phyloP scores from a whole-genome alignment of 2,888 invertebrate species.

The Melanargia galathea region DNA sequence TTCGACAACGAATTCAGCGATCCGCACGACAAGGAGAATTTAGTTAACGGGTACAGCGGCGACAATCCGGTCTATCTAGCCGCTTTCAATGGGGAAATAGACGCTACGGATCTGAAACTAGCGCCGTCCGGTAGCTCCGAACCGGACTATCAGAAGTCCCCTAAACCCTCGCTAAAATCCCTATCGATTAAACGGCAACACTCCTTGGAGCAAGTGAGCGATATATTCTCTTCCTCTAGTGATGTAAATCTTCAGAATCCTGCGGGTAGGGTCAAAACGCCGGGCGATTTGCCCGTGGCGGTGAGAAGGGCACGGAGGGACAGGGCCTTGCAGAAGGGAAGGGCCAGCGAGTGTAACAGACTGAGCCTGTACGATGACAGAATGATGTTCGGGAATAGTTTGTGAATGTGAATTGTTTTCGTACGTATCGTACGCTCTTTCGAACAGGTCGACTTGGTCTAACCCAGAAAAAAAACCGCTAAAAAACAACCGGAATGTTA shows the following conservation, averaged over 20 bases:
- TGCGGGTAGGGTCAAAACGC: constrained; percentile 89
- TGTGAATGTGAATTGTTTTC: constrained; percentile 49
- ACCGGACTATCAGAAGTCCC: constrained; percentile 56
- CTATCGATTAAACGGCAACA: constrained; percentile 82
- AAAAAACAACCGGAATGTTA: not conserved
- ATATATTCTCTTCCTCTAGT: constrained; percentile 87
- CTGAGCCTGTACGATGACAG: constrained; percentile 94
- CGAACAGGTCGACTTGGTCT: not conserved
- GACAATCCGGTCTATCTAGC: constrained; percentile 75
- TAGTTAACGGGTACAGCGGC: constrained; percentile 63
- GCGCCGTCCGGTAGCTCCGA: constrained; percentile 44
- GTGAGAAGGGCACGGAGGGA: constrained; percentile 86
- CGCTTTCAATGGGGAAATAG: constrained; percentile 68
- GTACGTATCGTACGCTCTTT: not conserved
- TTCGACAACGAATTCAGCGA: constrained; percentile 77
- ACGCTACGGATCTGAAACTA: constrained; percentile 56
- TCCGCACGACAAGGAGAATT: constrained; percentile 73
- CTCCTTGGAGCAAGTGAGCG: constrained; percentile 88
- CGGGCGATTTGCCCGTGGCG: constrained; percentile 90
- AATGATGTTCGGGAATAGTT: constrained; percentile 88
- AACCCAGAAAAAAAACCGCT: too few species aligned
- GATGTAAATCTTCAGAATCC: constrained; percentile 87
- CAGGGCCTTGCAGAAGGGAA: constrained; percentile 79
- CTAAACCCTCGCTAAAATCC: constrained; percentile 62
- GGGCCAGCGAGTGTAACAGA: constrained; percentile 83